A percentile compares a stretch with the other conserved stretches of the same genome.
Evolutionary conservation across 1,140 invertebrate genomes (phyloP).

Genomic region (Pseudachorutes palmiensis): DNA sequence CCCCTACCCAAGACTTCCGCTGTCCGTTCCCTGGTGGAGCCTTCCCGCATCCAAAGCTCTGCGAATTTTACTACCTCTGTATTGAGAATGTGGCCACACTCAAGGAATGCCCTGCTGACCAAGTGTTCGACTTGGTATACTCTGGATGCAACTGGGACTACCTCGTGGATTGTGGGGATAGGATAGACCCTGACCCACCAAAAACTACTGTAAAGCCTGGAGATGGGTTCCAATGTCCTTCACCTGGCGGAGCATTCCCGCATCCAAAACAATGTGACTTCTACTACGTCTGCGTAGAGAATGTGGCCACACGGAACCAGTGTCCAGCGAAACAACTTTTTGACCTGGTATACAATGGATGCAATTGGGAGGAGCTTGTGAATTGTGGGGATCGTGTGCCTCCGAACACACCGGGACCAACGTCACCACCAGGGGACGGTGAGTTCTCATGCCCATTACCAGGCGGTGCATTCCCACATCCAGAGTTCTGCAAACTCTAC

Average conservation of each 20-base stretch:
- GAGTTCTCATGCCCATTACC: no score
- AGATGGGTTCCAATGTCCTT: background rate
- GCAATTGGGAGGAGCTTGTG: constrained; percentile 24
- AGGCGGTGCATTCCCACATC: no score
- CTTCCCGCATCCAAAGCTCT: constrained; percentile 4
- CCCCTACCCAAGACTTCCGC: background rate
- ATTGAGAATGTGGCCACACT: background rate
- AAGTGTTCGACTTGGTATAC: background rate
- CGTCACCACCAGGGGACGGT: background rate
- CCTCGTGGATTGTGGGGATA: background rate
- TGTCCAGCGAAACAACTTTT: constrained; percentile 25
- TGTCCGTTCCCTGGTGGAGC: constrained; percentile 4
- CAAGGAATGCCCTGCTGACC: background rate
- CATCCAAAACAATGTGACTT: constrained; percentile 17
- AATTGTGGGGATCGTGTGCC: constrained; percentile 23
- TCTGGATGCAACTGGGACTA: background rate
- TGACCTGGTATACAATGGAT: constrained; percentile 27
- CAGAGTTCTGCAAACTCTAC: no score
- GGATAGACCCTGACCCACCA: background rate
- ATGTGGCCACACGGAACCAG: constrained; percentile 13
- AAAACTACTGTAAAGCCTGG: background rate
- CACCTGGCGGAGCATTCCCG: constrained; percentile 16
- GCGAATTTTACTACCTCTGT: constrained; percentile 13
- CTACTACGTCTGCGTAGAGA: background rate
- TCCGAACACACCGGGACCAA: background rate